Percentiles rank a stretch among this genome's conserved stretches.
These are phyloP conservation scores for Leptopilina boulardi DNA, from an alignment of 1,140 invertebrate genomes.

Conservation along the genomic window DNA sequence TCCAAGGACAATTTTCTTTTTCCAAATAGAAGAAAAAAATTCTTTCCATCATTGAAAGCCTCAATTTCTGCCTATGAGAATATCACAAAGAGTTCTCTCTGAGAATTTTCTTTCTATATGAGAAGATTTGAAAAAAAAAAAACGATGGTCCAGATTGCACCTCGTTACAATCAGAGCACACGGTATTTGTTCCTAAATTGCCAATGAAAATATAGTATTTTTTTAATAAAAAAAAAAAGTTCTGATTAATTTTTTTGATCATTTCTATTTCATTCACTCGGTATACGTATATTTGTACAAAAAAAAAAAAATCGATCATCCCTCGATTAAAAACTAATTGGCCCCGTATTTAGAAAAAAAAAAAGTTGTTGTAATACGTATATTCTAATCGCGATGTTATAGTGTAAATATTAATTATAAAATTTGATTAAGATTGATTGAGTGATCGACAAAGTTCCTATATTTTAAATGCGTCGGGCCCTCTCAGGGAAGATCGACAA, in stretches of 20 bases:
- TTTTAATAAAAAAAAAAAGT: constrained; percentile 59
- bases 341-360: constrained; percentile 37
- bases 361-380: constrained; percentile 65
- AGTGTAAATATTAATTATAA: constrained; percentile 63
- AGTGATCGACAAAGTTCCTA: constrained; percentile 75
- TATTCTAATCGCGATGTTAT: constrained; percentile 63
- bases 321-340: constrained; percentile 32
- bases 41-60: neutral
- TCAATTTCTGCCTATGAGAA: neutral
- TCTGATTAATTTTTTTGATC: constrained; percentile 40
- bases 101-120: no score
- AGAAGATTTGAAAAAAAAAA: constrained; percentile 11
- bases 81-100: no score
- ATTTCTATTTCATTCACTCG: constrained; percentile 44
- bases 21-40: neutral
- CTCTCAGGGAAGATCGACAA: constrained; percentile 44
- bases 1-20: constrained; percentile 10
- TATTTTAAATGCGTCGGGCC: constrained; percentile 64
- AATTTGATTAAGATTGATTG: constrained; percentile 57
- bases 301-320: constrained; percentile 47
- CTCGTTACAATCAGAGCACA: constrained; percentile 62
- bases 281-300: constrained; percentile 40
- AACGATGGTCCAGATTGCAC: constrained; percentile 19
- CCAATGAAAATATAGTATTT: constrained; percentile 53
- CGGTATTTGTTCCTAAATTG: constrained; percentile 68